Conservation (phyloP, 2,888 invertebrate species). For the Iphiclides podalirius region DNA sequence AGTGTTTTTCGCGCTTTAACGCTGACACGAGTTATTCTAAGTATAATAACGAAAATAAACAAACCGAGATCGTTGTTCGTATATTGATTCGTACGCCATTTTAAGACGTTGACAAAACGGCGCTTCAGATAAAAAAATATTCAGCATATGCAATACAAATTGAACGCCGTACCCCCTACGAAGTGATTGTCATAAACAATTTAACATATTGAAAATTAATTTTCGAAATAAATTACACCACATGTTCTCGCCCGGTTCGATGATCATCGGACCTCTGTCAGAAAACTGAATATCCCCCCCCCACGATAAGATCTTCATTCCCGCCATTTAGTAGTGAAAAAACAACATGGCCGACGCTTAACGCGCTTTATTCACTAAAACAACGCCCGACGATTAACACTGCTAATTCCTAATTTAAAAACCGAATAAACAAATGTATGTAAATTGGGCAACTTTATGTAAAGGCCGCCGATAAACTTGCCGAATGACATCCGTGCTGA, state of each 20-base stretch:
- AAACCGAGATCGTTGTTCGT: too few species aligned
- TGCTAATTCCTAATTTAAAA: slow-evolving; percentile 77
- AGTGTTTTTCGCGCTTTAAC: too few species aligned
- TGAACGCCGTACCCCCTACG: neutral
- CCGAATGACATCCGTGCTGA: slow-evolving; percentile 30
- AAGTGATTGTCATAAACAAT: neutral
- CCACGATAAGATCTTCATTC: slow-evolving; percentile 1
- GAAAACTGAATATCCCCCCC: neutral
- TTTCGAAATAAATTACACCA: neutral
- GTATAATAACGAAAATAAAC: too few species aligned
- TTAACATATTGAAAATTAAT: neutral
- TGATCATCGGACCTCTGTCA: neutral
- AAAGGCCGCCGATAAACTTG: slow-evolving; percentile 69
- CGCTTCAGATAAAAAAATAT: neutral
- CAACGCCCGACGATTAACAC: slow-evolving; percentile 65
- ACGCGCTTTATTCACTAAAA: slow-evolving; percentile 51
- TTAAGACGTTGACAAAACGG: neutral
- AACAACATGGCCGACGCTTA: slow-evolving; percentile 34
- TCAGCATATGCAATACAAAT: neutral
- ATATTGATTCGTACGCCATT: neutral
- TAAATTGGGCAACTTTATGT: slow-evolving; percentile 76
- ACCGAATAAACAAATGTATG: slow-evolving; percentile 78
- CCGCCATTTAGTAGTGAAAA: slow-evolving; percentile 17
- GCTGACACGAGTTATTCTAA: neutral
- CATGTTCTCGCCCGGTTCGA: neutral